A percentile compares a stretch with the other conserved stretches of the same genome.
These are phyloP conservation scores for Spongilla lacustris DNA, from an alignment of 37 sponge, comb jelly and placozoan genomes.

Conservation along the genomic window DNA sequence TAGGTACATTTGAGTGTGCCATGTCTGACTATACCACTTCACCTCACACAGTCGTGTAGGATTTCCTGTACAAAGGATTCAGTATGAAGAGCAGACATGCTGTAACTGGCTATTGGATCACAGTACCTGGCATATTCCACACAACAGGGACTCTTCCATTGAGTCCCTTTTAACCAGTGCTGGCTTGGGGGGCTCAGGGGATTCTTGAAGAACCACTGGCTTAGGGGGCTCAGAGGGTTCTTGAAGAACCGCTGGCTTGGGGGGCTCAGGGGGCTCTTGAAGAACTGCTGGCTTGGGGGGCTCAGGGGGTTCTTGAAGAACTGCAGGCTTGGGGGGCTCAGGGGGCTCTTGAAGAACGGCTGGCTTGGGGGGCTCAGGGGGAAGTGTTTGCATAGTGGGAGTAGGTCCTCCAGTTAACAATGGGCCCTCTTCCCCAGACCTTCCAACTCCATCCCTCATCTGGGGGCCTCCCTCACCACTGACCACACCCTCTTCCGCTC, in stretches of 20 bases:
- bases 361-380: background rate
- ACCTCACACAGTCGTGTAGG: constrained; percentile 83
- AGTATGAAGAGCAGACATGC: background rate
- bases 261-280: constrained; percentile 25
- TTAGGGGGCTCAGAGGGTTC: background rate
- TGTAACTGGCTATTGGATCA: background rate
- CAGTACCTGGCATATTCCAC: constrained; percentile 83
- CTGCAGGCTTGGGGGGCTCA: background rate
- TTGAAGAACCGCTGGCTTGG: background rate
- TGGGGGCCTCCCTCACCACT: background rate
- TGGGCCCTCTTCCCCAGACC: background rate
- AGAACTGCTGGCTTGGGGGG: background rate
- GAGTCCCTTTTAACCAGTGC: constrained; percentile 45
- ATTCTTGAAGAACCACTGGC: background rate
- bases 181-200: background rate
- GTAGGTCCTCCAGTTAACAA: background rate
- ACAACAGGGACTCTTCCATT: constrained; percentile 75
- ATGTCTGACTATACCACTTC: background rate
- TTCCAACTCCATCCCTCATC: background rate
- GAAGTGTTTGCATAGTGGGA: constrained; percentile 6
- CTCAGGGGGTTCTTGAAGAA: background rate
- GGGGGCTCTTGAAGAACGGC: background rate
- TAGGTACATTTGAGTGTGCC: background rate
- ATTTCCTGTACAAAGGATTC: constrained; percentile 51
- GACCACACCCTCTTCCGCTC: background rate